Base-by-base conservation (phyloP, 2,113 vertebrate species). In the Seriola dumerili region DNA sequence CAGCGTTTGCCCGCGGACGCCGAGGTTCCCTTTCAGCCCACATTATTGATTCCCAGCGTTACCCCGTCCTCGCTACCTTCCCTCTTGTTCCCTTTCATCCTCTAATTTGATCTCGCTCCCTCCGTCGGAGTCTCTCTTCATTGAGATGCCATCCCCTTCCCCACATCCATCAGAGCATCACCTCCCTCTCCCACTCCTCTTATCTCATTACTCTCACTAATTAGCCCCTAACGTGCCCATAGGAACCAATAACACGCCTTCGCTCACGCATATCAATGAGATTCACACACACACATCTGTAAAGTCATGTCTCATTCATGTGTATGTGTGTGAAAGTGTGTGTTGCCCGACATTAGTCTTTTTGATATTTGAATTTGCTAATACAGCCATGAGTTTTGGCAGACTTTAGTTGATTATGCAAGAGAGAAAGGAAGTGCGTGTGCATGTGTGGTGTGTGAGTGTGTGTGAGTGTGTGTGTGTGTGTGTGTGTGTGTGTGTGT, bases 151-250 rank as follows among this genome's bases (percentile, higher is more conserved):
- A 16, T 69, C 85, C 80, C 76, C 80, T 75, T 75, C 77, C 85
- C 62, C 81, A 70, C 86, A 89, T 89, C 85, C 90, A 91, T 92
- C 89, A 91, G 80, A 81, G 83, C 87, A 50, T 85, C 40, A 65
- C 85, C 91, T 70, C 76, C 83, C 58, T 77, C 85, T 81, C 91
- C 80, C 71, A 57, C 88, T 89, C 81, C 88, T 91, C 87, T 92
- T 91, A 92, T 92, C 89, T 91, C 91, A 92, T 93, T 92, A 93
- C 88, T 88, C 85, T 85, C 81, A 68, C 81, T 92, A 93, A 93
- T 93, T 91, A 92, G 88, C 85, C 85, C 74, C 89, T 88, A 92
- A 93, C 80, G 88, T 90, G 88, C 86, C 87, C 65, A 55, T 73
- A 89, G 89, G 89, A 88, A 88, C 89, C 89, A 91, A 88, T 93